phyloP scores from a whole-genome alignment of 1,140 invertebrate species.

The Drosophila kepulauana region DNA sequence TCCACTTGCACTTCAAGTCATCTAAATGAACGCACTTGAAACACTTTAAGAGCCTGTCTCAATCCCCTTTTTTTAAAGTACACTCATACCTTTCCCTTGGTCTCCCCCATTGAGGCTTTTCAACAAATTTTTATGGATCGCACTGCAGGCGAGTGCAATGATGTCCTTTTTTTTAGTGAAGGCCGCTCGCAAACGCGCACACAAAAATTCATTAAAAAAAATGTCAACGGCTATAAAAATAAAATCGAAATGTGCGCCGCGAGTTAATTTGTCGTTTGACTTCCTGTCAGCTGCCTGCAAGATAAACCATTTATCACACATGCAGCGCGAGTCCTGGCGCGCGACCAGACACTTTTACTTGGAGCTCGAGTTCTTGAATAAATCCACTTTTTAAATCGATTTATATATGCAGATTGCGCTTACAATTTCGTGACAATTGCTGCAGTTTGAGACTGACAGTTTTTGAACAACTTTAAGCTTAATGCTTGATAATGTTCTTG shows the following conservation, averaged over 20 bases:
- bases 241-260: slow-evolving; percentile 45
- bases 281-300: slow-evolving; percentile 76
- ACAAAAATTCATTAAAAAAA: slow-evolving; percentile 64
- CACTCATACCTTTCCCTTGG: background rate
- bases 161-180: slow-evolving; percentile 5
- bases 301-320: slow-evolving; percentile 52
- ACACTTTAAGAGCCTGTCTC: background rate
- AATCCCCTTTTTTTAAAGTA: slow-evolving; percentile 6
- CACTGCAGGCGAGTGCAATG: slow-evolving; percentile 15
- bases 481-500: no score
- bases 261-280: slow-evolving; percentile 80
- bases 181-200: background rate
- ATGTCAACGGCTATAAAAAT: slow-evolving; percentile 69
- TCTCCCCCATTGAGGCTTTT: slow-evolving; percentile 9
- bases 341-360: slow-evolving; percentile 2
- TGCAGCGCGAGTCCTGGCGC: slow-evolving; percentile 22
- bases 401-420: background rate
- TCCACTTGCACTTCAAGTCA: slow-evolving; percentile 46
- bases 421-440: background rate
- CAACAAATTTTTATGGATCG: slow-evolving; percentile 35
- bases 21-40: slow-evolving; percentile 49
- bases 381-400: background rate
- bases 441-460: background rate
- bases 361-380: background rate
- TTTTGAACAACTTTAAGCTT: background rate